These are phyloP conservation scores for Chirona hameri DNA, from an alignment of 2,888 invertebrate species.

Conservation along the genomic window DNA sequence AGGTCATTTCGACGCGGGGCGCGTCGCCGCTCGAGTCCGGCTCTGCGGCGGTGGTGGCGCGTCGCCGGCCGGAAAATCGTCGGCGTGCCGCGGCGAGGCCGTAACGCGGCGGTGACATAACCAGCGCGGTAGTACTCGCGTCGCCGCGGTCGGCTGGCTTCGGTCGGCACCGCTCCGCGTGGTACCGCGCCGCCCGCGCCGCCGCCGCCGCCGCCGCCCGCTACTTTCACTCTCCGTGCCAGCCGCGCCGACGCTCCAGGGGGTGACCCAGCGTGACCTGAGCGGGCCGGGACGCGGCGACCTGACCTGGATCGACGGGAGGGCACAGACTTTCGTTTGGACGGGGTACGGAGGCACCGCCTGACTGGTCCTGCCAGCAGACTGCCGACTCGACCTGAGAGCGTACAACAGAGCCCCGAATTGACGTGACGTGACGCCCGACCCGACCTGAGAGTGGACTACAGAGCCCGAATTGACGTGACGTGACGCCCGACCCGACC, in stretches of 20 bases:
- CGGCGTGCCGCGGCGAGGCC: background rate
- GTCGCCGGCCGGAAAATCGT: background rate
- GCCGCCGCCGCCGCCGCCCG: background rate
- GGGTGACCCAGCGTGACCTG: background rate
- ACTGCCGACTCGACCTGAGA: no score
- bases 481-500: no score
- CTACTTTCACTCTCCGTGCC: background rate
- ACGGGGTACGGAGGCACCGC: no score
- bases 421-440: no score
- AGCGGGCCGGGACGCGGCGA: background rate
- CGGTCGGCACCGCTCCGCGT: background rate
- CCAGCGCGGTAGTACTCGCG: constrained; percentile 9
- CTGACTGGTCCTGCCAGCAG: no score
- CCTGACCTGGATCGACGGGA: background rate
- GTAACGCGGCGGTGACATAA: constrained; percentile 12
- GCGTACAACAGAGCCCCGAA: no score
- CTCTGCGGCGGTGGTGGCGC: background rate
- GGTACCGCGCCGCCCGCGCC: background rate
- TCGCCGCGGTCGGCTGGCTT: background rate
- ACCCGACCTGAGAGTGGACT: no score
- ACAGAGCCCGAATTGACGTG: no score
- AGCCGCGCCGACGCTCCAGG: background rate
- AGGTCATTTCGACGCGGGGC: background rate
- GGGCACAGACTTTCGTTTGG: background rate
- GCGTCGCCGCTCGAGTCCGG: background rate